A percentile compares a stretch with the other conserved stretches of the same genome.
These are phyloP conservation scores for Heteractis magnifica DNA, from an alignment of 92 coral and sea anemone genomes.

Conservation along the genomic window DNA sequence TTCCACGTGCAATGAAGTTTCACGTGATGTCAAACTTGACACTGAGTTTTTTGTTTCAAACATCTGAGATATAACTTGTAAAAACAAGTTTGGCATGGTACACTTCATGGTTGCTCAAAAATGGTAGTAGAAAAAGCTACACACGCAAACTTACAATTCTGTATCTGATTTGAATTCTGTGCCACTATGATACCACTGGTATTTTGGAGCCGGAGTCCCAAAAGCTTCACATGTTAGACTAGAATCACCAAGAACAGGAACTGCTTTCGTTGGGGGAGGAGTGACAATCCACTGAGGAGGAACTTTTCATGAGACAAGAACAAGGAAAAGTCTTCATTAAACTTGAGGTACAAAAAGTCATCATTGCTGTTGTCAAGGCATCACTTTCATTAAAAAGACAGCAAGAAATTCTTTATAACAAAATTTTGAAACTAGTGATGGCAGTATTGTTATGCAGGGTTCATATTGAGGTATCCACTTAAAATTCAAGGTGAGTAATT, in stretches of 20 bases:
- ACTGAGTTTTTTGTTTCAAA: too few species aligned
- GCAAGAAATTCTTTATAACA: too few species aligned
- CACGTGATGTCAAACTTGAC: too few species aligned
- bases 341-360: too few species aligned
- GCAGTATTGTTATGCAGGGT: too few species aligned
- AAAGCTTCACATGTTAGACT: constrained; percentile 23
- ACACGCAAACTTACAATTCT: constrained; percentile 11
- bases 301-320: background rate
- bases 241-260: constrained; percentile 2
- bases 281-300: constrained; percentile 10
- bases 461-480: too few species aligned
- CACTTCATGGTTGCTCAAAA: background rate
- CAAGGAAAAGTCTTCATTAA: background rate
- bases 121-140: background rate
- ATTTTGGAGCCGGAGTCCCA: constrained; percentile 30
- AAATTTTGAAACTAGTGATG: too few species aligned
- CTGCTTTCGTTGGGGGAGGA: background rate
- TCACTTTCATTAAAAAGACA: background rate
- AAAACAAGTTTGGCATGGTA: too few species aligned
- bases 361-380: background rate
- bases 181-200: constrained; percentile 38
- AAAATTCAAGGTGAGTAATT: too few species aligned
- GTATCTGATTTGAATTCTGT: background rate
- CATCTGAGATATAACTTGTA: too few species aligned
- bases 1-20: too few species aligned